phyloP scores from a whole-genome alignment of 1,140 invertebrate genomes.

The Stegodyphus dumicola region DNA sequence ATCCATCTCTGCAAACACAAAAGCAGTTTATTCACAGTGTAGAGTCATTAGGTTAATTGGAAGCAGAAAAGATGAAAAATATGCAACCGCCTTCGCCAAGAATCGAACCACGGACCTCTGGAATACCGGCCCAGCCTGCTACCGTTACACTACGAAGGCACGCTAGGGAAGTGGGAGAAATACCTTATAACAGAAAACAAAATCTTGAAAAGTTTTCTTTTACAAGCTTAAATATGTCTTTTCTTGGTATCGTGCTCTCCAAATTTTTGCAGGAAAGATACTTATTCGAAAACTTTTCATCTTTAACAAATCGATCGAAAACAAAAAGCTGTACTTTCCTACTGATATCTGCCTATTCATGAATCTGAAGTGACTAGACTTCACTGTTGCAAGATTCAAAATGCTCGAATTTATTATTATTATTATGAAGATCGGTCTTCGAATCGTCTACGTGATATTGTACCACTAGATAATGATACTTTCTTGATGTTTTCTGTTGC shows the following conservation, averaged over 20 bases:
- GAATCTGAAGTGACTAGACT: neutral
- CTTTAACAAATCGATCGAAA: neutral
- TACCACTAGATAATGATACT: neutral
- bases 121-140: too few species aligned
- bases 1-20: neutral
- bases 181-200: too few species aligned
- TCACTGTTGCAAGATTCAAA: neutral
- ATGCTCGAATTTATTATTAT: neutral
- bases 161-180: too few species aligned
- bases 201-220: neutral
- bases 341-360: neutral
- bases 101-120: too few species aligned
- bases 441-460: neutral
- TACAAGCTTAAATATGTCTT: neutral
- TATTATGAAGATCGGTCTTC: neutral
- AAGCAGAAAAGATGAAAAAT: too few species aligned
- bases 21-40: neutral
- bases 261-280: conserved; percentile 7
- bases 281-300: neutral
- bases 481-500: neutral
- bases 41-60: too few species aligned
- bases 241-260: neutral
- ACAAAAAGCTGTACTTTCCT: neutral
- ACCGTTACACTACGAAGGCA: too few species aligned
- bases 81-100: too few species aligned